Evolutionary conservation across 2,113 vertebrate species (phyloP), one percentile per base, ranked within the genome.

Genomic region (Strix aluco): DNA sequence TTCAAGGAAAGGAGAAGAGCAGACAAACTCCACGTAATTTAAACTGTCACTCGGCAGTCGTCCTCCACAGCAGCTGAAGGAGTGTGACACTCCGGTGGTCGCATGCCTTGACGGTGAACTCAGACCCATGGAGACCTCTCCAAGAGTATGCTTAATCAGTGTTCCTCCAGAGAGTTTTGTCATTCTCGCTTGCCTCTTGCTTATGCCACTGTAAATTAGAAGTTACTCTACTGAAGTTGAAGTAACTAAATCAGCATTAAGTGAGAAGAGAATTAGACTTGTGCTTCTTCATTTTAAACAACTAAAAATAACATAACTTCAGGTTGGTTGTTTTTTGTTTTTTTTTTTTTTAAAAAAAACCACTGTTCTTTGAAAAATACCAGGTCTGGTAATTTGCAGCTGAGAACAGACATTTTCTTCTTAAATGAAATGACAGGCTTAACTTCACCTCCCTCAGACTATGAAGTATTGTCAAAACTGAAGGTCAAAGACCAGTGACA

Each of bases 131-230:
- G 92, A 92, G 83, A 79, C 81, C 71, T 90, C 74, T 91, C 71
- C 38, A 70, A 20, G 62, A 82, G 79, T 25, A 46, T 3, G 6
- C 69, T 81, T 80, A 79, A 69, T 46, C 80, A 44, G 14, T 44
- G 75, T 5, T 95, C 66, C 86, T 95, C 87, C 66, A 16, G 65
- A 92, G 97, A 80, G 52, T 22, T 91, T 52, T 69, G 81, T 65
- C 57, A 9, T 59, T 86, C 57, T 88, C 2, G 0, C 30, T 57
- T 61, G 61, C 36, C 59, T 91, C 36, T 80, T 96, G 72, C 58
- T 84, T 88, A 71, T 82, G 81, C 91, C 62, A n/a, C 70, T 89
- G 26, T 38, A 88, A 92, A 94, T 87, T 81, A 92, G 59, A 75
- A 93, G n/a, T 78, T 58, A 22, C 47, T 83, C 57, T 65, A 4